Percentiles rank a stretch among this genome's conserved stretches.
Conservation (phyloP, 2,888 invertebrate species). For the Hipparchia sbordonii region DNA sequence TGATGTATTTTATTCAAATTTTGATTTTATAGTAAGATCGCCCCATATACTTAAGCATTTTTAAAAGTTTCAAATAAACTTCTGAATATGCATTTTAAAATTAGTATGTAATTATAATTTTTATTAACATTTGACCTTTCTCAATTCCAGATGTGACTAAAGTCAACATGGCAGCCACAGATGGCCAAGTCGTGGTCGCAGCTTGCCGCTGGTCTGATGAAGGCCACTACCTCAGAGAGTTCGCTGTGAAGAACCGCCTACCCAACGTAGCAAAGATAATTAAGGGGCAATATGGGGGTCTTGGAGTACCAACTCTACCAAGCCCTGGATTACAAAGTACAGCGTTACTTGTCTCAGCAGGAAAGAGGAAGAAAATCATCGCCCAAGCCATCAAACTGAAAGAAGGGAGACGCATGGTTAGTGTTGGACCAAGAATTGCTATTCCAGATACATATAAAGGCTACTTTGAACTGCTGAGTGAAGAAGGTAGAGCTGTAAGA, state of each 20-base stretch:
- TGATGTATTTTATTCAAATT: too few relatives aligned
- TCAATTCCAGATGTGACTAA: constrained; percentile 82
- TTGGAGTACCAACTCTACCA: constrained; percentile 94
- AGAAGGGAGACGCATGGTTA: constrained; percentile 91
- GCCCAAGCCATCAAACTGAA: constrained; percentile 95
- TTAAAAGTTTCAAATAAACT: too few relatives aligned
- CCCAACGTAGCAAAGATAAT: constrained; percentile 95
- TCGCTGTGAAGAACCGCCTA: constrained; percentile 87
- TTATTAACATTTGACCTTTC: constrained; percentile 36
- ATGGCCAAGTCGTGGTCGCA: constrained; percentile 94
- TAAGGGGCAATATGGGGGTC: constrained; percentile 95
- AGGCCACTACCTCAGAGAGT: constrained; percentile 88
- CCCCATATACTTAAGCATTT: too few relatives aligned
- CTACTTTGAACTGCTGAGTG: constrained; percentile 96
- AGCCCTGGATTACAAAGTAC: constrained; percentile 94
- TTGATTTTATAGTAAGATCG: too few relatives aligned
- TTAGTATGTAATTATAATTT: neutral
- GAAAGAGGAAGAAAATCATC: constrained; percentile 92
- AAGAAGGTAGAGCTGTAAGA: constrained; percentile 95
- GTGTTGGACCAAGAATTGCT: constrained; percentile 91
- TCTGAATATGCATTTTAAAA: too few relatives aligned
- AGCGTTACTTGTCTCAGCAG: constrained; percentile 92
- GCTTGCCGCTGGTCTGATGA: constrained; percentile 91
- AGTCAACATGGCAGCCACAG: constrained; percentile 91
- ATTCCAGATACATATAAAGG: constrained; percentile 96